phyloP scores from a whole-genome alignment of 2,113 vertebrate genomes.

The Callocephalon fimbriatum region DNA sequence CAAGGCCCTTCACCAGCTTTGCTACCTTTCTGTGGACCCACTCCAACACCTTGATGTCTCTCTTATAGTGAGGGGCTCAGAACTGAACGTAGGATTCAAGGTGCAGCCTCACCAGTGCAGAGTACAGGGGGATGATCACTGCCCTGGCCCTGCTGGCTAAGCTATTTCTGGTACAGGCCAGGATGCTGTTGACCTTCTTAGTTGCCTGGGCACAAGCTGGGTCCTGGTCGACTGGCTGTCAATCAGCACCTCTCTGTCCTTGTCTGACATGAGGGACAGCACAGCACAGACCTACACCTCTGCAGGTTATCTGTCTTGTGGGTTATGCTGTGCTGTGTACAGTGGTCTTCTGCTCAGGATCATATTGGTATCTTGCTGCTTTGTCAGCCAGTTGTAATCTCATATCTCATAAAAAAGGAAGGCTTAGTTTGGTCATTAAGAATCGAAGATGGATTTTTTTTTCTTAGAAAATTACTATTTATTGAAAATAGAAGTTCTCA shows the following conservation, averaged over 20 bases:
- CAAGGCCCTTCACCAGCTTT: background rate
- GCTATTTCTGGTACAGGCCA: too few relatives aligned
- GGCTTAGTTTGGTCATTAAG: background rate
- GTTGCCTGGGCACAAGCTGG: too few relatives aligned
- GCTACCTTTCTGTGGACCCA: background rate
- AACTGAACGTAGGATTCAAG: background rate
- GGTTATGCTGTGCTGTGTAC: background rate
- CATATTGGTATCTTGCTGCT: background rate
- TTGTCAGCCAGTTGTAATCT: background rate
- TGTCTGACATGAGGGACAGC: background rate
- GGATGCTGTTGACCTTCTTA: too few relatives aligned
- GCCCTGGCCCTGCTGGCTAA: too few relatives aligned
- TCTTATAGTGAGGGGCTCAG: background rate
- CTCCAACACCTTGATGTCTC: background rate
- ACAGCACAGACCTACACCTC: background rate
- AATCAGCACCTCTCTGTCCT: too few relatives aligned
- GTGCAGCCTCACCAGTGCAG: too few relatives aligned
- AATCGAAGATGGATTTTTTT: background rate
- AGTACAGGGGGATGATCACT: too few relatives aligned
- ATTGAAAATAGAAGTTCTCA: background rate
- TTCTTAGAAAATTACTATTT: background rate
- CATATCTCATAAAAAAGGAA: background rate
- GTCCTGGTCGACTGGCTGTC: too few relatives aligned
- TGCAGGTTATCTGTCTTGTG: background rate
- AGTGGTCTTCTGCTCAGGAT: background rate